Evolutionary conservation across 2,797 vertebrate genomes (phyloP).

Genomic region (Silurus aristotelis): DNA sequence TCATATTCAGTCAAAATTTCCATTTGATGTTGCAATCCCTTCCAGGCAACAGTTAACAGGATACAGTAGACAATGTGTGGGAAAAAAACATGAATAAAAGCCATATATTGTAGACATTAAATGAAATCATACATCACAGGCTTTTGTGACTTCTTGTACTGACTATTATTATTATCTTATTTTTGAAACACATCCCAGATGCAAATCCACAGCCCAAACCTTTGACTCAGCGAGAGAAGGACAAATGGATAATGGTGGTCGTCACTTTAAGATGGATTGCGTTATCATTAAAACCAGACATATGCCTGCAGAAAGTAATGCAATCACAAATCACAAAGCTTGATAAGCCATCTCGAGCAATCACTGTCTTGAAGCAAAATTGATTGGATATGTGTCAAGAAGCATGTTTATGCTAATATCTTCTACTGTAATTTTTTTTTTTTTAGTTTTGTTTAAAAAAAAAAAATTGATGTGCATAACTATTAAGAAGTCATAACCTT

Average conservation of each 20-base stretch:
- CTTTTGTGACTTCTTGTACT: neutral
- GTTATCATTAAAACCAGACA: constrained; percentile 39
- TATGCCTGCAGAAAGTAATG: constrained; percentile 41
- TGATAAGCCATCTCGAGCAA: constrained; percentile 38
- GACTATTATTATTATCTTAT: neutral
- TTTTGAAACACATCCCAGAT: neutral
- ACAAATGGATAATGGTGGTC: constrained; percentile 22
- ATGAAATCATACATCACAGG: constrained; percentile 21
- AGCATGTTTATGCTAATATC: constrained; percentile 40
- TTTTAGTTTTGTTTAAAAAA: neutral
- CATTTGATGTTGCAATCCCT: constrained; percentile 4
- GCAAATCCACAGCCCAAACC: constrained; percentile 1
- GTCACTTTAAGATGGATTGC: constrained; percentile 39
- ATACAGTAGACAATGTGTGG: neutral
- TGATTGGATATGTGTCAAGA: constrained; percentile 33
- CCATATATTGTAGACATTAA: neutral
- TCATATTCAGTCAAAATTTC: neutral
- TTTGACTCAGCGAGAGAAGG: constrained; percentile 18
- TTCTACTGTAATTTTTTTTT: neutral
- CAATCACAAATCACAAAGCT: constrained; percentile 41
- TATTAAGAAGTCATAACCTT: neutral
- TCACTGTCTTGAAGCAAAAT: constrained; percentile 27
- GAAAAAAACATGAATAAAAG: neutral
- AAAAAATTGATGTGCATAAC: too few relatives aligned
- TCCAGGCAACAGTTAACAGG: neutral